Conservation (phyloP, 1,140 invertebrate genomes). For the Plectrocnemia conspersa region DNA sequence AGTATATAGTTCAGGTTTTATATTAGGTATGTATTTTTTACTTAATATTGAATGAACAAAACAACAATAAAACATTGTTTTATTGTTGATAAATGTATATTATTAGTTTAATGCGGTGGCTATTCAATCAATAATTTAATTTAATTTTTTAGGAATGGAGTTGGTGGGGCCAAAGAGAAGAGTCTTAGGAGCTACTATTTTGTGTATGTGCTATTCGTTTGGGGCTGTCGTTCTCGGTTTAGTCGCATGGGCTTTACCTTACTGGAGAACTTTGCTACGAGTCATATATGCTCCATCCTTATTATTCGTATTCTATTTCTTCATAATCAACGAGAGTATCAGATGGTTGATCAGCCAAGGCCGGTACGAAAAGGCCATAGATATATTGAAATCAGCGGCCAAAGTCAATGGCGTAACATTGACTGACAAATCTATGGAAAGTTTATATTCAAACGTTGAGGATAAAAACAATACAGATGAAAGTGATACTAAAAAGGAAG, state of each 20-base stretch:
- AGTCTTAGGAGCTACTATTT: slow-evolving; percentile 65
- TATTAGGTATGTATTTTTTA: slow-evolving; percentile 41
- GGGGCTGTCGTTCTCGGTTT: slow-evolving; percentile 67
- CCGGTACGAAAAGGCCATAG: slow-evolving; percentile 58
- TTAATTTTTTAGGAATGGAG: slow-evolving; percentile 59
- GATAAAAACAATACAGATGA: slow-evolving; percentile 38
- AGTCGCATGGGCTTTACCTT: slow-evolving; percentile 61
- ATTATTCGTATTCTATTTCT: slow-evolving; percentile 60
- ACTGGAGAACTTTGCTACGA: slow-evolving; percentile 69
- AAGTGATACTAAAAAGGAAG: slow-evolving; percentile 37
- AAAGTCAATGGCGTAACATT: slow-evolving; percentile 62
- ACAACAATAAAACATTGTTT: too few species aligned
- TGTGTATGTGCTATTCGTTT: slow-evolving; percentile 65
- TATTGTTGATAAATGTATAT: not conserved
- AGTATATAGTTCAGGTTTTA: slow-evolving; percentile 47
- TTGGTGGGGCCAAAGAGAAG: slow-evolving; percentile 68
- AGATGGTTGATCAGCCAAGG: slow-evolving; percentile 73
- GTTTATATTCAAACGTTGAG: slow-evolving; percentile 45
- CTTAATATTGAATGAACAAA: not conserved
- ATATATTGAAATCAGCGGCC: slow-evolving; percentile 58
- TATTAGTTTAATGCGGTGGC: not conserved
- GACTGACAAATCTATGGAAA: slow-evolving; percentile 53
- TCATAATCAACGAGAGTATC: slow-evolving; percentile 63
- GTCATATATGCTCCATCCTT: slow-evolving; percentile 65
- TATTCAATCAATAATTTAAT: slow-evolving; percentile 1